Base-by-base conservation (phyloP, 2,888 invertebrate species). In the Neocrepidodera transversa region DNA sequence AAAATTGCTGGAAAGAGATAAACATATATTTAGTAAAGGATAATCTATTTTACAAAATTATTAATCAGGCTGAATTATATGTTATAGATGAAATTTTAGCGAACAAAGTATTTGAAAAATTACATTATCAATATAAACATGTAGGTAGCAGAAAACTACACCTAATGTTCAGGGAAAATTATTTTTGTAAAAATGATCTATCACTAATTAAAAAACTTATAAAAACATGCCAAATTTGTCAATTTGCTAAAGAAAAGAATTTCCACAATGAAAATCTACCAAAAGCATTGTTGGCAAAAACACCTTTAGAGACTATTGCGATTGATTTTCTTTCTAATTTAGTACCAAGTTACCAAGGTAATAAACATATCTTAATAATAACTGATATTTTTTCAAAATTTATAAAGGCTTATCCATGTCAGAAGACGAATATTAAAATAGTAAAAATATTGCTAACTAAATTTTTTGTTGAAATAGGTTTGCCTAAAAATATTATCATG, bases 341-440 rank as follows among this genome's bases (percentile, higher is more conserved):
- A 7, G 36, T 48, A 30, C 13, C 36, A 14, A 55, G 32, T 16
- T 11, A 16, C 10, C 10, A 45, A 13, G 38, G 26, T 14, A 38
- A 30, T 38, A 45, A 45, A 35, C 50, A 61, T 16, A 61, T 61
- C 10, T 50, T 64, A 10, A 32, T 60, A 5, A 52, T 58, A 0
- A 8, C 20, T 1, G 60, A 64, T 26, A 11, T 51, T 0, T 61
- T 64, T 48, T 56, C 64, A 45, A 61, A 61, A 52, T 61, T 49
- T 14, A 35, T 49, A 5, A 42, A 43, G 11, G 4, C 56, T 4
- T 63, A 56, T 26, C 18, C 57, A 32, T 35, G 40, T 2, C 10
- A 40, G 45, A 26, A 8, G 35, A 48, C 40, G 11, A 62, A 55
- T 14, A 48, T 42, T 13, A 40, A 48, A 35, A 20, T 28, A 28